A percentile compares a stretch with the other conserved stretches of the same genome.
These are phyloP conservation scores for Margarornis squamiger DNA, from an alignment of 2,797 vertebrate species.

Conservation along the genomic window DNA sequence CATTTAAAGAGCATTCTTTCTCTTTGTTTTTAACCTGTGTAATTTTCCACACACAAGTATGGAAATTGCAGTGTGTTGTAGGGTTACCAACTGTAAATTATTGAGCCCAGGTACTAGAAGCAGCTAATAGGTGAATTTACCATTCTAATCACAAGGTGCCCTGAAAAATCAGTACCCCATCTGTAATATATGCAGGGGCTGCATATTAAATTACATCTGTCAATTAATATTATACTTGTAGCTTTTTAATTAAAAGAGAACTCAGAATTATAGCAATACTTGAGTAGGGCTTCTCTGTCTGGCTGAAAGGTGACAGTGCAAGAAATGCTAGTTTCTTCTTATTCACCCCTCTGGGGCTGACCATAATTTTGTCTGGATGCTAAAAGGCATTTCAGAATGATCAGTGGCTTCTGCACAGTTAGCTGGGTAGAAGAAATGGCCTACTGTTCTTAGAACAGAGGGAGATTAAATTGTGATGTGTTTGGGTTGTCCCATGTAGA, in stretches of 20 bases:
- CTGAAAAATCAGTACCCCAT: background rate
- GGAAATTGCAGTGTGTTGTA: background rate
- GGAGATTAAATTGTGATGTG: background rate
- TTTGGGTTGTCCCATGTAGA: background rate
- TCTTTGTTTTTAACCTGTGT: background rate
- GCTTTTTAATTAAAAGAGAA: background rate
- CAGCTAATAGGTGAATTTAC: background rate
- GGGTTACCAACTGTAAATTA: background rate
- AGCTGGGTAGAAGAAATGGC: background rate
- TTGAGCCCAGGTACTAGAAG: background rate
- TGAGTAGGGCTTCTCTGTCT: background rate
- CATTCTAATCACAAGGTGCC: background rate
- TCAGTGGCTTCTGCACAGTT: background rate
- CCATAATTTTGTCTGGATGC: background rate
- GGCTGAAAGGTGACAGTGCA: background rate
- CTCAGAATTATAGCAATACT: background rate
- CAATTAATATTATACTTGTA: background rate
- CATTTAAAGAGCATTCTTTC: background rate
- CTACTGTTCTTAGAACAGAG: background rate
- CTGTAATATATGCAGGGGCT: background rate
- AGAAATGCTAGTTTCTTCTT: background rate
- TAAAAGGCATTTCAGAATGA: background rate
- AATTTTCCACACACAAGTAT: background rate
- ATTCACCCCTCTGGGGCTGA: background rate
- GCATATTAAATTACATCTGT: background rate